Evolutionary conservation across 2,888 invertebrate species (phyloP).

Genomic region (Caenorhabditis sinica): DNA sequence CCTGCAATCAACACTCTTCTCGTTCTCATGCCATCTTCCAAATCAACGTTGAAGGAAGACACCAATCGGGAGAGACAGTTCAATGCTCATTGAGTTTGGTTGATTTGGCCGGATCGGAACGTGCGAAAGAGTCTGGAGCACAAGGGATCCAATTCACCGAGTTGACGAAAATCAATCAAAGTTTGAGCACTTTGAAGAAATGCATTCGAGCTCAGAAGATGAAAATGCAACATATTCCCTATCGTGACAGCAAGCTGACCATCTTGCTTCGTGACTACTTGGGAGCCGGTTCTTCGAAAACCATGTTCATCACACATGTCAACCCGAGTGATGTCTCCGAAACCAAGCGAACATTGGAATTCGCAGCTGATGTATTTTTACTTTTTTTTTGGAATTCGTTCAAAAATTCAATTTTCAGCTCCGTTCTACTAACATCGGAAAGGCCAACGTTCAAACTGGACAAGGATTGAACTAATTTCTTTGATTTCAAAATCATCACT

Average conservation of each 20-base stretch:
- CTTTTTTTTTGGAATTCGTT: no score
- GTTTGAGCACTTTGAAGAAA: conserved; percentile 72
- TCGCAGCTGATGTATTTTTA: conserved; percentile 88
- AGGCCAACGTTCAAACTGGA: conserved; percentile 41
- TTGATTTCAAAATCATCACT: neutral
- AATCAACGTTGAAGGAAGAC: conserved; percentile 81
- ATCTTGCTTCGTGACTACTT: conserved; percentile 92
- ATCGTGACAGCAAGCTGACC: conserved; percentile 93
- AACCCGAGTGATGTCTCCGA: conserved; percentile 92
- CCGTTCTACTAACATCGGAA: conserved; percentile 53
- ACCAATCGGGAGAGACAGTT: conserved; percentile 51
- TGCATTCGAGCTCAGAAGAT: conserved; percentile 60
- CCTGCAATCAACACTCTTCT: conserved; percentile 87
- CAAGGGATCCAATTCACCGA: conserved; percentile 87
- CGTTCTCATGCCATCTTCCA: conserved; percentile 84
- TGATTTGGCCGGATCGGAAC: conserved; percentile 93
- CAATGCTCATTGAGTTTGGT: conserved; percentile 89
- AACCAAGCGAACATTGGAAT: conserved; percentile 91
- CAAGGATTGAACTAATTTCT: conserved; percentile 13
- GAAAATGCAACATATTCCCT: conserved; percentile 90
- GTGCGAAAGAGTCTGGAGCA: conserved; percentile 85
- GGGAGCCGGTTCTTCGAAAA: conserved; percentile 92
- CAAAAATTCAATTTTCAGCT: conserved; percentile 32
- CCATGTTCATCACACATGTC: conserved; percentile 94
- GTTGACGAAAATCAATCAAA: conserved; percentile 91